A percentile compares a stretch with the other conserved stretches of the same genome.
phyloP scores from a whole-genome alignment of 2,797 vertebrate species.

The Vespertilio murinus region DNA sequence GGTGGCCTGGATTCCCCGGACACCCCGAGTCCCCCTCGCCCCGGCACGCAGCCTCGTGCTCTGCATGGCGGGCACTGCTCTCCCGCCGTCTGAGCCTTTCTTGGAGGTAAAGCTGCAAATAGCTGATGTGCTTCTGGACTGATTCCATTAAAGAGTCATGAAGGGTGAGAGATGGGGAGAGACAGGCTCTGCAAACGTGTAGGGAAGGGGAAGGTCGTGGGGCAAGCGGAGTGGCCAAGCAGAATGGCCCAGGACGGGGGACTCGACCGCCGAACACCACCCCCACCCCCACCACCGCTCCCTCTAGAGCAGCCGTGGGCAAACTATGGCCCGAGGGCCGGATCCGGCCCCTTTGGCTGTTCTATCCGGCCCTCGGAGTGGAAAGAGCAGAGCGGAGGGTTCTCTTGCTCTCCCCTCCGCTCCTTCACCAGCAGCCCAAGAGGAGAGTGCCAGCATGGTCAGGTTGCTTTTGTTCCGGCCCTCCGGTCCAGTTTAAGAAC shows the following conservation, averaged over 20 bases:
- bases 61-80: neutral
- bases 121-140: conserved; percentile 47
- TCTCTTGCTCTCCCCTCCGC: too few relatives aligned
- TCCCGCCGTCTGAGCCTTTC: conserved; percentile 6
- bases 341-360: too few relatives aligned
- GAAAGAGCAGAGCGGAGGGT: too few relatives aligned
- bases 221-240: neutral
- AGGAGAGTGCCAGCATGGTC: too few relatives aligned
- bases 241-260: neutral
- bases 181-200: neutral
- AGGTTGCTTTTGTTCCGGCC: too few relatives aligned
- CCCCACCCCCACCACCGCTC: neutral
- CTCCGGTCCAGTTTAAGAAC: too few relatives aligned
- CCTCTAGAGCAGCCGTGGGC: too few relatives aligned
- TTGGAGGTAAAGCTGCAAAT: conserved; percentile 30
- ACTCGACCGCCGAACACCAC: neutral
- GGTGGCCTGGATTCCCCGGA: conserved; percentile 11
- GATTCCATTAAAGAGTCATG: conserved; percentile 56
- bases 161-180: conserved; percentile 42
- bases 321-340: too few relatives aligned
- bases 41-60: neutral
- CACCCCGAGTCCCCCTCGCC: conserved; percentile 37
- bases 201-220: neutral
- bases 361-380: too few relatives aligned
- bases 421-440: too few relatives aligned